Percentiles rank a stretch among this genome's conserved stretches.
phyloP scores from a whole-genome alignment of 1,140 invertebrate species.

The Bombus ignitus region DNA sequence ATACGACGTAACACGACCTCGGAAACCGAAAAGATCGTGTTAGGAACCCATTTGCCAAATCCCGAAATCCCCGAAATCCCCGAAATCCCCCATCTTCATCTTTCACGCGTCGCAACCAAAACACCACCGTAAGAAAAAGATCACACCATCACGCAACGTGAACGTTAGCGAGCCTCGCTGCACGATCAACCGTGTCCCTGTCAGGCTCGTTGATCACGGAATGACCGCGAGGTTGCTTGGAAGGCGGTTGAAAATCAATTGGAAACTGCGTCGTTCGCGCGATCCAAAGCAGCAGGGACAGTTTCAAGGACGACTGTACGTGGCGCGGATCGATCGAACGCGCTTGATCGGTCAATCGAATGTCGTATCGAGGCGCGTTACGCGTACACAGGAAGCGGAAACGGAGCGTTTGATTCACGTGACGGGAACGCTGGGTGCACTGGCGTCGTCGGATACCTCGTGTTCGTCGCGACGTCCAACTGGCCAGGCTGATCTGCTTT shows the following conservation, averaged over 20 bases:
- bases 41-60: too few relatives aligned
- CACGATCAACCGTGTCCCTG: not conserved
- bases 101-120: too few relatives aligned
- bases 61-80: too few relatives aligned
- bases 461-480: constrained; percentile 79
- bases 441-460: constrained; percentile 63
- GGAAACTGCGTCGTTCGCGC: not conserved
- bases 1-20: too few relatives aligned
- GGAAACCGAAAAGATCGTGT: too few relatives aligned
- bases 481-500: constrained; percentile 80
- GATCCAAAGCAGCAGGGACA: not conserved
- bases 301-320: not conserved
- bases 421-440: not conserved
- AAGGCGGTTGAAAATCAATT: not conserved
- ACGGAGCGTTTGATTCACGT: not conserved
- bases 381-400: constrained; percentile 6
- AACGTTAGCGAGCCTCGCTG: not conserved
- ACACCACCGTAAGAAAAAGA: not conserved
- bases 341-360: not conserved
- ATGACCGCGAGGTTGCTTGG: not conserved
- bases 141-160: not conserved
- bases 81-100: too few relatives aligned
- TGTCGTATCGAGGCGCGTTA: not conserved
- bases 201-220: not conserved
- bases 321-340: not conserved